Conservation (phyloP, 1,140 invertebrate genomes). For the Saccostrea cuccullata region DNA sequence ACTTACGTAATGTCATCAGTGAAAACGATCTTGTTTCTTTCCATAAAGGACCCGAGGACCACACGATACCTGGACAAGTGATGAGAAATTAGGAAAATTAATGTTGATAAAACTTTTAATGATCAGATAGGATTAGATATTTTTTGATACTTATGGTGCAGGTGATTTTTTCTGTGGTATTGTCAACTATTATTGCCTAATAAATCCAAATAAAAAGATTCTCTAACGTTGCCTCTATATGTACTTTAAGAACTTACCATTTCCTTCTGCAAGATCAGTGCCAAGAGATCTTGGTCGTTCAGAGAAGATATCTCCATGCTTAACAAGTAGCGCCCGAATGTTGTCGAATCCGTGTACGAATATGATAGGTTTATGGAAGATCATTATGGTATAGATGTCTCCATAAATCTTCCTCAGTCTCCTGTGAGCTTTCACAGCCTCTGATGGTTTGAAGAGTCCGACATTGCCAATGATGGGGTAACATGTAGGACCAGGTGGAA, state of each 20-base stretch:
- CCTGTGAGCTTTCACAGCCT: not conserved
- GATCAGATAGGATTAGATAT: too few species aligned
- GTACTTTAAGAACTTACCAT: not conserved
- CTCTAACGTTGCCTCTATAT: too few species aligned
- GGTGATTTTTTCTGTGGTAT: too few species aligned
- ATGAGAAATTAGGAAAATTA: not conserved
- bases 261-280: not conserved
- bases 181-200: too few species aligned
- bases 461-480: conserved; percentile 35
- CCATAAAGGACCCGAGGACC: conserved; percentile 24
- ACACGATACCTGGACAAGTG: not conserved
- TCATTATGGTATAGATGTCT: conserved; percentile 55
- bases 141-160: too few species aligned
- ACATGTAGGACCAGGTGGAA: conserved; percentile 39
- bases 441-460: not conserved
- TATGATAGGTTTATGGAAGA: conserved; percentile 52
- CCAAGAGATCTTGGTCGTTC: conserved; percentile 44
- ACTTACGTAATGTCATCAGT: not conserved
- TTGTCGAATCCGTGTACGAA: conserved; percentile 56
- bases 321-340: conserved; percentile 55
- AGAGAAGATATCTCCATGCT: conserved; percentile 52
- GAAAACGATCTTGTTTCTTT: conserved; percentile 41
- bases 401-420: conserved; percentile 55
- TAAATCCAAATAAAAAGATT: too few species aligned
- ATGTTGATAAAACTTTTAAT: too few species aligned